phyloP scores from a whole-genome alignment of 2,113 vertebrate species.

The Tyrannus savana region DNA sequence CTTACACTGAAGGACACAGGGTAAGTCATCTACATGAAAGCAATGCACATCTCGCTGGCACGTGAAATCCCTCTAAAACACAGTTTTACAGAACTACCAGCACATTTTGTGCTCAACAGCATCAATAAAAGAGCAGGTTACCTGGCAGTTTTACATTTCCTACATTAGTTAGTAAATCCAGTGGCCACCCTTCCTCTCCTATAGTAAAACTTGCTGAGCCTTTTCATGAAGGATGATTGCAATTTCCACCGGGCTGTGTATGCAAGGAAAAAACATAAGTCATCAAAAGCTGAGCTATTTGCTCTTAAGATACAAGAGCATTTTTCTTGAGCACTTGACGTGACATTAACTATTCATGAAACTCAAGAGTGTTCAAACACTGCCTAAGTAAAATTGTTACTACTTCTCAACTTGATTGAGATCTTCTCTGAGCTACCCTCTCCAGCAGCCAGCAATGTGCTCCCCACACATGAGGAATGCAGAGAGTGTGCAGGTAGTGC shows the following conservation, averaged over 20 bases:
- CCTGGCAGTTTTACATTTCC: conserved; percentile 62
- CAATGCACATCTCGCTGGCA: conserved; percentile 57
- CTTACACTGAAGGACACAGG: conserved; percentile 53
- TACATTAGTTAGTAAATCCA: conserved; percentile 67
- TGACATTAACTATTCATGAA: conserved; percentile 80
- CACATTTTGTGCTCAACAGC: conserved; percentile 59
- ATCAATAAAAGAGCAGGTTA: conserved; percentile 67
- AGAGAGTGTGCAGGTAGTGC: neutral
- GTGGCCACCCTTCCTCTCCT: conserved; percentile 47
- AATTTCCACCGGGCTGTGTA: conserved; percentile 70
- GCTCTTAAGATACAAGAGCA: conserved; percentile 66
- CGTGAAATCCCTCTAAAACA: conserved; percentile 56
- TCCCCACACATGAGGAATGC: neutral
- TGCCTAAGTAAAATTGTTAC: conserved; percentile 57
- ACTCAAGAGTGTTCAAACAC: conserved; percentile 46
- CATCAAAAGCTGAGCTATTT: conserved; percentile 75
- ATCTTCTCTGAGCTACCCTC: neutral
- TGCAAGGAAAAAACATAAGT: conserved; percentile 66
- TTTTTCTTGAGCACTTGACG: conserved; percentile 56
- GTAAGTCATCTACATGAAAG: conserved; percentile 43
- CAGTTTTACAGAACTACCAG: conserved; percentile 52
- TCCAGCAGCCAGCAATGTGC: neutral
- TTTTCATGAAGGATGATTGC: conserved; percentile 75
- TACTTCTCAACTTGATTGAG: conserved; percentile 72
- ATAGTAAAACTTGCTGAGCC: conserved; percentile 66